Base-by-base conservation (phyloP, 2,797 vertebrate species). In the Malurus splendens region DNA sequence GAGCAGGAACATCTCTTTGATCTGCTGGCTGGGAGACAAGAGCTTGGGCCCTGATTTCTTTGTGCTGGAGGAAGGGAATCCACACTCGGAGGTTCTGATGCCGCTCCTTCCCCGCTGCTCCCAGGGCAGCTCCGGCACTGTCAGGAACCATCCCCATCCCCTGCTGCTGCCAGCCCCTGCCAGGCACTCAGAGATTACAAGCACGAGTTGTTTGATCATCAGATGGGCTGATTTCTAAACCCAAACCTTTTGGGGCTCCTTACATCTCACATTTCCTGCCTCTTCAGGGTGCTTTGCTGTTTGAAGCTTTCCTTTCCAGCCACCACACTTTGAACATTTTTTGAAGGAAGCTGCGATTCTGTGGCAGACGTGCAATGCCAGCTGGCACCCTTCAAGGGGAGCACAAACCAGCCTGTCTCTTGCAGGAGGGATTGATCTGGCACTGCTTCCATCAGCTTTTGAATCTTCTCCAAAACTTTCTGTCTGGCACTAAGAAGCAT, bases 101-200 rank as follows among this genome's bases (percentile, higher is more conserved):
- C 22, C 1, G 4, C 28, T 65, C 55, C 55, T n/a, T 33, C 65
- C 24, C 47, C 72, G 72, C 79, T 18, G 44, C 3, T 4, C 30
- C 51, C 33, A 2, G 0, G 6, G 65, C 52, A 71, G 18, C 55
- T 48, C 19, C 44, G 6, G 23, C 0, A 4, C 45, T 10, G 0
- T 5, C 7, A 25, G 39, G 55, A 64, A 8, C 5, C 48, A n/a
- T 24, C 33, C 66, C 18, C 55, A 16, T 3, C 60, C 54, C 36
- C 25, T 9, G 45, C 67, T 25, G 33, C 45, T 36, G n/a, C 57
- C 73, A 71, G 10, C 0, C 24, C 76, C 74, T 38, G 42, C 64
- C 72, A 41, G 16, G 18, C 2, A 3, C 67, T 60, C 57, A 27
- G 67, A 44, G 57, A 65, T 30, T 2, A 73, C 1, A 32, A 70